Conservation (phyloP, 2,797 vertebrate genomes). For the Mionectes olivaceus region DNA sequence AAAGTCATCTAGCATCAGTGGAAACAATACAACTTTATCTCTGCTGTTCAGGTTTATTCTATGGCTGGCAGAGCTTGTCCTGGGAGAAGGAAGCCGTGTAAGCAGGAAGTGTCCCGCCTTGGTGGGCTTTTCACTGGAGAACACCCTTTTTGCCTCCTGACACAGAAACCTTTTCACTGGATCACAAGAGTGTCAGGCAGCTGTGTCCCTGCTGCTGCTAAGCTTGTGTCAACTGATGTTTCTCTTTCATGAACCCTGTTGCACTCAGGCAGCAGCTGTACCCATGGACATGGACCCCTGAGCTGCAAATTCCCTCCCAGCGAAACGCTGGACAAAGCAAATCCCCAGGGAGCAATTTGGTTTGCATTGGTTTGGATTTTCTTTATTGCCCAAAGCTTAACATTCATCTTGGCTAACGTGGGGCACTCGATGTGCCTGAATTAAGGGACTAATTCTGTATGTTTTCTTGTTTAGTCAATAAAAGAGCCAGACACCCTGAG, state of each 20-base stretch:
- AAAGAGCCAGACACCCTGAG: neutral
- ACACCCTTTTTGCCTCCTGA: neutral
- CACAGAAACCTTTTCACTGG: neutral
- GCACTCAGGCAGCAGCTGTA: neutral
- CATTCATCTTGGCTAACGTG: neutral
- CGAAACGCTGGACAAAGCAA: neutral
- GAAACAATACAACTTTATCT: conserved; percentile 29
- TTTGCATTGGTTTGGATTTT: neutral
- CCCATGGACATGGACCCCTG: neutral
- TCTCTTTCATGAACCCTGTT: neutral
- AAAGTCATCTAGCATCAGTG: neutral
- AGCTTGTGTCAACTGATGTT: neutral
- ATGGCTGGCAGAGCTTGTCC: neutral
- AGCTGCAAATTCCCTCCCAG: neutral
- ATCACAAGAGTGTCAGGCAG: neutral
- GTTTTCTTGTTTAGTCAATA: neutral
- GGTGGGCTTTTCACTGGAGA: neutral
- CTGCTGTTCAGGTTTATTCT: conserved; percentile 3
- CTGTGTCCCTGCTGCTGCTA: neutral
- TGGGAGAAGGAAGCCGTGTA: neutral
- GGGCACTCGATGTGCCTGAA: neutral
- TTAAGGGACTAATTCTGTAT: neutral
- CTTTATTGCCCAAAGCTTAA: neutral
- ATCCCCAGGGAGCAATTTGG: neutral
- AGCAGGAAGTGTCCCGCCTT: neutral